Base-by-base conservation (phyloP, 2,888 invertebrate genomes). In the Unio delphinus region DNA sequence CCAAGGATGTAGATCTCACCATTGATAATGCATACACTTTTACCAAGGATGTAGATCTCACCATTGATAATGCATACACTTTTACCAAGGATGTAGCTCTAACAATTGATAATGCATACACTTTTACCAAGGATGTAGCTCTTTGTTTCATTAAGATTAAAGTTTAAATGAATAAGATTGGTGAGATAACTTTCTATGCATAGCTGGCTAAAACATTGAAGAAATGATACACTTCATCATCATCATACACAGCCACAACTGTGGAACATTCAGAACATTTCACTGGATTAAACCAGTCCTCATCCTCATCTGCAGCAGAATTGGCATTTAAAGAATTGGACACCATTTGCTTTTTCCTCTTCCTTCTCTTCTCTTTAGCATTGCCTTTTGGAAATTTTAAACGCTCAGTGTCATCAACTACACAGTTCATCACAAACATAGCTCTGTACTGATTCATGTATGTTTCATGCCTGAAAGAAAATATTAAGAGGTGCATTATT, bases 391-490 rank as follows among this genome's bases (percentile, higher is more conserved):
- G 88, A 65, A 83, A 88, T 70, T 83, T 83, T 15, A 90, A 80
- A 6, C 75, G 64, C 72, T 89, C 87, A 18, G 81, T 79, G 30
- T 67, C 79, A 69, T 92, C 90, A 4, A 92, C 88, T n/a, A 70
- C 81, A 84, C 92, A 92, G 84, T 92, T 92, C 80, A 89, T 89
- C 3, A 92, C 92, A 88, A 93, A 93, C 92, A 93, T 93, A 18
- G 93, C 92, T 75, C 93, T 87, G 84, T 92, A 93, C 80, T 93
- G 93, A 70, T 91, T 90, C 67, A 89, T 88, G 83, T 92, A 92
- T 1, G 89, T 79, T 58, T 90, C 91, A 84, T 92, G 92, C 72
- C 91, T 91, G 85, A 34, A 84, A 84, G 59, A 65, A 64, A 66
- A 73, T 61, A 26, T 64, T 60, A 58, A 17, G 17, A 30, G 30